Evolutionary conservation across 2,113 vertebrate genomes (phyloP).

Genomic region (Parus major): DNA sequence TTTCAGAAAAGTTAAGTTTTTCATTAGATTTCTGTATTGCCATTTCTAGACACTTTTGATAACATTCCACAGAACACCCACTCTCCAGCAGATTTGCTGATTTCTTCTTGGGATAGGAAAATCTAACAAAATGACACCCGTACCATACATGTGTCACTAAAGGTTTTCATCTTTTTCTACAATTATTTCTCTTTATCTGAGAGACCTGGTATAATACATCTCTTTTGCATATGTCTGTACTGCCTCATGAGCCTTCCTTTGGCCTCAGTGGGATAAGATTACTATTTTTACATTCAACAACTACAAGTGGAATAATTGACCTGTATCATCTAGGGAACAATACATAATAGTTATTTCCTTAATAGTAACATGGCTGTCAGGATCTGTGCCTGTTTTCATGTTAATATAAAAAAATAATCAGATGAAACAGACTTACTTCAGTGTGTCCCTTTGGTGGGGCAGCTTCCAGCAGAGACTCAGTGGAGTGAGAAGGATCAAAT

Average conservation of each 20-base stretch:
- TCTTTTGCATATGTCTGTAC: neutral
- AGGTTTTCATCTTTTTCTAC: neutral
- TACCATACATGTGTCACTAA: neutral
- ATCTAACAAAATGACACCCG: neutral
- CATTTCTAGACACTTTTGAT: conserved; percentile 22
- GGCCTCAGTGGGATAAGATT: neutral
- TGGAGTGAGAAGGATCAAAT: neutral
- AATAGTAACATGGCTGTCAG: neutral
- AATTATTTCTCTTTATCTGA: neutral
- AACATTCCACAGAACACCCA: conserved; percentile 18
- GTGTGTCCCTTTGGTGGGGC: neutral
- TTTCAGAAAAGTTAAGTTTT: conserved; percentile 7
- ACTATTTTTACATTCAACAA: neutral
- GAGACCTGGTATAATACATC: neutral
- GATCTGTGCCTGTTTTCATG: neutral
- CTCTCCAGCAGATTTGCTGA: conserved; percentile 6
- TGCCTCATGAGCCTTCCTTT: neutral
- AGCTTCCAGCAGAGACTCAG: neutral
- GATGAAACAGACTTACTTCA: neutral
- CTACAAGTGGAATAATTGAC: neutral
- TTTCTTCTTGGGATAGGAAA: neutral
- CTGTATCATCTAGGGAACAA: neutral
- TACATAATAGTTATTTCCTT: neutral
- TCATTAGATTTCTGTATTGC: neutral
- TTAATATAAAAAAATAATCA: neutral